These are phyloP conservation scores for Montipora foliosa DNA, from an alignment of 64 coral and sea anemone species.

Conservation along the genomic window DNA sequence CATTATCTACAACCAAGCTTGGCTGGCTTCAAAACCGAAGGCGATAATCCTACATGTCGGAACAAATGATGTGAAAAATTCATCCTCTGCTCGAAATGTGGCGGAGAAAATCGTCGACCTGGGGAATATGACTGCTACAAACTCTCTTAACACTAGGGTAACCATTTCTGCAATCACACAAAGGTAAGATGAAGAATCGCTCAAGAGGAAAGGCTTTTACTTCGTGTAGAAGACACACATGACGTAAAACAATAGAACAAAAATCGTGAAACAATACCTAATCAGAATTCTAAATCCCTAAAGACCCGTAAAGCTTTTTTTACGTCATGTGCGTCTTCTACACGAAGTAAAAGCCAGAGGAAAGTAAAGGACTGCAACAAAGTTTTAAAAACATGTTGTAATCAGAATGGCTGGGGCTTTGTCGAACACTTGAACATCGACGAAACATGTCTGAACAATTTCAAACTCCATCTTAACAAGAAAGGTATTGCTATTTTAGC, in stretches of 20 bases:
- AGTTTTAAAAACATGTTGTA: conserved; percentile 24
- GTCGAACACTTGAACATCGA: conserved; percentile 41
- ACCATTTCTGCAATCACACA: conserved; percentile 33
- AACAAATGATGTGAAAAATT: no score
- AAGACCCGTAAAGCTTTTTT: no score
- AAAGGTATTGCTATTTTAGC: conserved; percentile 57
- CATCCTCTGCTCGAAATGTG: background rate
- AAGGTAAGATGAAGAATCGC: conserved; percentile 12
- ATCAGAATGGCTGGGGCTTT: background rate
- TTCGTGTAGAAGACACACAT: no score
- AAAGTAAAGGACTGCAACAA: conserved; percentile 30
- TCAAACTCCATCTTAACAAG: conserved; percentile 47
- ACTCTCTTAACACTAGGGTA: conserved; percentile 9
- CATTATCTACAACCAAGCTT: background rate
- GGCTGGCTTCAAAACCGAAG: background rate
- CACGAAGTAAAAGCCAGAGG: background rate
- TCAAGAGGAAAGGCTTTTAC: background rate
- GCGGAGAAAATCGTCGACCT: conserved; percentile 21
- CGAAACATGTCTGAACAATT: conserved; percentile 44
- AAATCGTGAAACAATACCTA: no score
- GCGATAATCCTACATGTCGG: conserved; percentile 13
- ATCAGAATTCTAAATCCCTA: no score
- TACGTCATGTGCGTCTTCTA: no score
- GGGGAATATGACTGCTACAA: conserved; percentile 5
- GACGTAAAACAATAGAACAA: no score